These are phyloP conservation scores for Sminthurinus signatus DNA, from an alignment of 1,140 invertebrate genomes.

Conservation along the genomic window DNA sequence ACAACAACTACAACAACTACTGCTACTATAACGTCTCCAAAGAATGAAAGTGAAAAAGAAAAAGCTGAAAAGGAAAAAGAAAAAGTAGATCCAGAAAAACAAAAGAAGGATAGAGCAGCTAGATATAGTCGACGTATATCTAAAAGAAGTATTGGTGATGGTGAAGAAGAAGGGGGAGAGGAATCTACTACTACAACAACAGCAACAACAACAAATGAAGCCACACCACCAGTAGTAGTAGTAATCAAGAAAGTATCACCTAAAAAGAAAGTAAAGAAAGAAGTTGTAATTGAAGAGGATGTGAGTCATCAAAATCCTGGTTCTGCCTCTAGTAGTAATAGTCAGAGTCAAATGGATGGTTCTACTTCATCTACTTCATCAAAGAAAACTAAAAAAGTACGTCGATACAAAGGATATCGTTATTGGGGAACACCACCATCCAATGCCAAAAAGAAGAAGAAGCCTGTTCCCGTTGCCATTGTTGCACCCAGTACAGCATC, in stretches of 20 bases:
- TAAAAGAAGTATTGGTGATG: constrained; percentile 27
- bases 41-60: constrained; percentile 5
- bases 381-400: constrained; percentile 30
- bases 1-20: too few relatives aligned
- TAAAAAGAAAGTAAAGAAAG: background rate
- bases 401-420: constrained; percentile 38
- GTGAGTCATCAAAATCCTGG: constrained; percentile 12
- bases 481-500: constrained; percentile 32
- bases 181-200: background rate
- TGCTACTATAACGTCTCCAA: background rate
- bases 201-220: background rate
- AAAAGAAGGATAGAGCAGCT: constrained; percentile 31
- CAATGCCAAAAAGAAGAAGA: constrained; percentile 39
- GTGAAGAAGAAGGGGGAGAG: constrained; percentile 24
- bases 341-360: background rate
- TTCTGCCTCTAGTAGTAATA: background rate
- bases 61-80: constrained; percentile 37
- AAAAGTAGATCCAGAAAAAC: constrained; percentile 42
- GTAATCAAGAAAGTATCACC: background rate
- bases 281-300: constrained; percentile 6
- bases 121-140: constrained; percentile 34
- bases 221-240: background rate
- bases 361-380: constrained; percentile 7
- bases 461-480: constrained; percentile 36
- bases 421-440: constrained; percentile 40